Percentiles rank a stretch among this genome's conserved stretches.
Conservation (phyloP, 2,797 vertebrate genomes). For the Ataeniobius toweri region DNA sequence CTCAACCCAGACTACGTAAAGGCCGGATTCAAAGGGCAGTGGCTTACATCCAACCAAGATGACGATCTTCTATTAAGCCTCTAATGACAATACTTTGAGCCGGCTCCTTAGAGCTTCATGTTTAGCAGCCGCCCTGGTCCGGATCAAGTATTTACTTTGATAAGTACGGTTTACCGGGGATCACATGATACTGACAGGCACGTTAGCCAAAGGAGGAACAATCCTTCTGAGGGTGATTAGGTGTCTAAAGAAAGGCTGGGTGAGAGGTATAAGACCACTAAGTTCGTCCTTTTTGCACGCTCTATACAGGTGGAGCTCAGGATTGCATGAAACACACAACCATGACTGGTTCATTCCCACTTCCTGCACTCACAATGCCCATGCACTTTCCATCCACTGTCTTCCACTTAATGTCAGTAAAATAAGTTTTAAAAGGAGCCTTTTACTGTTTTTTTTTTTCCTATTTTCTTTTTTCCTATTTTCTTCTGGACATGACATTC, state of each 20-base stretch:
- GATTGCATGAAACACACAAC: constrained; percentile 62
- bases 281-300: constrained; percentile 83
- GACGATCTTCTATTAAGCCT: constrained; percentile 83
- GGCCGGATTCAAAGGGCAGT: constrained; percentile 65
- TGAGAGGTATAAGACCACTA: constrained; percentile 81
- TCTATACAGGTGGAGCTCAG: constrained; percentile 79
- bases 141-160: constrained; percentile 88
- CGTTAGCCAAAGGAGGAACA: constrained; percentile 68
- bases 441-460: background rate
- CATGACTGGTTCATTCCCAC: background rate
- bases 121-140: constrained; percentile 77
- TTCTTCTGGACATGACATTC: too few relatives aligned
- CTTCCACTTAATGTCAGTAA: background rate
- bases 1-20: constrained; percentile 58
- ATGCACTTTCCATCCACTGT: background rate
- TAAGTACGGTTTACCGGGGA: constrained; percentile 82
- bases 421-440: background rate
- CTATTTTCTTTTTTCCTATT: too few relatives aligned
- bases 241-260: constrained; percentile 85
- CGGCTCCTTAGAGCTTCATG: constrained; percentile 73
- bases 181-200: constrained; percentile 63
- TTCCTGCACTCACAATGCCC: background rate
- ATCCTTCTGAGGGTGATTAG: constrained; percentile 85
- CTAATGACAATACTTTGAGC: constrained; percentile 82
- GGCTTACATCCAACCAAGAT: constrained; percentile 79